phyloP scores from a whole-genome alignment of 2,888 invertebrate species.

The Amiota communis region DNA sequence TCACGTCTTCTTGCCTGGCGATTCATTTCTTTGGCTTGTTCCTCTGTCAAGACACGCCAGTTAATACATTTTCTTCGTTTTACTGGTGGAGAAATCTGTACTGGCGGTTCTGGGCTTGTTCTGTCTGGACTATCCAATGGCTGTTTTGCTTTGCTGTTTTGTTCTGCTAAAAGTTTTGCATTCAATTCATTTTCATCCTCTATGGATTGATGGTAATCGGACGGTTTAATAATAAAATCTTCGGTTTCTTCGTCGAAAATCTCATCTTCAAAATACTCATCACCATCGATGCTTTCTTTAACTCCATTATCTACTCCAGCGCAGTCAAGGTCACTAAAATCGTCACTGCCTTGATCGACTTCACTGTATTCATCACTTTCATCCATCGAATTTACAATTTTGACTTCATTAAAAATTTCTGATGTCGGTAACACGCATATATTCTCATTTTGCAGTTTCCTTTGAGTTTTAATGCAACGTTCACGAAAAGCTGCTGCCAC shows the following conservation, averaged over 20 bases:
- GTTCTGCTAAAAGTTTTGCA: background rate
- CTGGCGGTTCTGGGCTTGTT: no score
- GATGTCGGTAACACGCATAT: background rate
- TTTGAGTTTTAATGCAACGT: slow-evolving; percentile 52
- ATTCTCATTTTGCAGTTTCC: slow-evolving; percentile 36
- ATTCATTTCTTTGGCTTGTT: slow-evolving; percentile 50
- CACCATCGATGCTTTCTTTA: background rate
- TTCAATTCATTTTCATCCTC: background rate
- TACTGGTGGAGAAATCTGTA: background rate
- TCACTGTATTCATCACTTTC: background rate
- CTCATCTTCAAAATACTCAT: background rate
- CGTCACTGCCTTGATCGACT: no score
- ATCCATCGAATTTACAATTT: background rate
- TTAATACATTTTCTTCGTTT: background rate
- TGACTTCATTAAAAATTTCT: background rate
- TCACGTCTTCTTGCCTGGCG: slow-evolving; percentile 54
- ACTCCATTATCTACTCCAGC: background rate
- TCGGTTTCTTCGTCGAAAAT: background rate
- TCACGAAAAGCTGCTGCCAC: slow-evolving; percentile 53
- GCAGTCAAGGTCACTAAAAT: background rate
- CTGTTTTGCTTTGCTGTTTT: background rate
- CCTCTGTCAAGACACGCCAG: slow-evolving; percentile 42
- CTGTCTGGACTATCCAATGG: no score
- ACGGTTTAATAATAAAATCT: background rate
- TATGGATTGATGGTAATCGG: background rate